These are phyloP conservation scores for Poeciliopsis occidentalis DNA, from an alignment of 2,113 vertebrate genomes.

Conservation along the genomic window DNA sequence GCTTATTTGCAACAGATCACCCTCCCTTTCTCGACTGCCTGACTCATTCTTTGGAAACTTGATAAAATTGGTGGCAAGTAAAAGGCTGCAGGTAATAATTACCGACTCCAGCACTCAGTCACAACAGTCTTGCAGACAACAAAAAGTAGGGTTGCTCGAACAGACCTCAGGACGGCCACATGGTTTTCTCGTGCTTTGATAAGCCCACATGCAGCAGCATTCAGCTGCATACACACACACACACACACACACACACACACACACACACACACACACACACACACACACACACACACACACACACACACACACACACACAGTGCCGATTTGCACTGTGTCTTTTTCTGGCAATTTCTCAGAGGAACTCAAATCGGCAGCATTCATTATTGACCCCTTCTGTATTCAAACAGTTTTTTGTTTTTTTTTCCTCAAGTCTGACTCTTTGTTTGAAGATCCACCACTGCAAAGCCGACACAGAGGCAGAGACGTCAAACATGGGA, in stretches of 20 bases:
- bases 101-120: conserved; percentile 9
- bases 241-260: not conserved
- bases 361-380: conserved; percentile 43
- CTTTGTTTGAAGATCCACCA: conserved; percentile 38
- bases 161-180: conserved; percentile 25
- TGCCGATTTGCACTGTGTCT: conserved; percentile 5
- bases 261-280: not conserved
- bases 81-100: conserved; percentile 35
- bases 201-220: not conserved
- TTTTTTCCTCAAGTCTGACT: not conserved
- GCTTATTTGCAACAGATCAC: conserved; percentile 2
- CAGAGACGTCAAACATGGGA: not conserved
- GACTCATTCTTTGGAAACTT: conserved; percentile 20
- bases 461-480: conserved; percentile 27
- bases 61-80: conserved; percentile 24
- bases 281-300: not conserved
- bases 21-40: not conserved
- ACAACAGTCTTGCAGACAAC: conserved; percentile 17
- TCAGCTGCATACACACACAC: not conserved
- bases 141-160: conserved; percentile 10
- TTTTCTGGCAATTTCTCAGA: conserved; percentile 37
- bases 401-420: conserved; percentile 40
- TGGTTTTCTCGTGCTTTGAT: conserved; percentile 14
- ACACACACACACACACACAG: not conserved
- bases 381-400: conserved; percentile 46